Evolutionary conservation across 2,888 invertebrate genomes (phyloP).

Genomic region (Plebejus melissa): DNA sequence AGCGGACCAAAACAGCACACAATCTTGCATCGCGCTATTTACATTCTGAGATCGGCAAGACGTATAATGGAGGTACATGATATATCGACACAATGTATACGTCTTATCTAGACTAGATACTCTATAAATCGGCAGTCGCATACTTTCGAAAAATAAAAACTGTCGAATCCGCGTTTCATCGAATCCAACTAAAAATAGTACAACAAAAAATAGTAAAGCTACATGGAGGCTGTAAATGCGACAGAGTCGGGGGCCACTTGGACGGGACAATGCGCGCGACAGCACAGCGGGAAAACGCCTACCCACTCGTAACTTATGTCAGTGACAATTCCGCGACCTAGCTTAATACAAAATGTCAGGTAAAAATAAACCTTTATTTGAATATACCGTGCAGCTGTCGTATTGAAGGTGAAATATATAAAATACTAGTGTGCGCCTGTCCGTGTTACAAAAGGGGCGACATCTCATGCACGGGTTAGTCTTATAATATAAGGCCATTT

Average conservation of each 20-base stretch:
- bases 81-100: no score
- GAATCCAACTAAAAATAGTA: neutral
- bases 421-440: no score
- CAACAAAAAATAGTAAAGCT: constrained; percentile 47
- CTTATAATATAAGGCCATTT: no score
- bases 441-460: no score
- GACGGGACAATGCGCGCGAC: constrained; percentile 39
- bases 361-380: constrained; percentile 7
- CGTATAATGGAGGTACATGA: no score
- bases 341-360: constrained; percentile 22
- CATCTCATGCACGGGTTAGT: no score
- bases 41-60: no score
- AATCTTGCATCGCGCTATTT: no score
- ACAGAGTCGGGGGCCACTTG: constrained; percentile 28
- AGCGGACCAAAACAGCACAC: no score
- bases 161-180: no score
- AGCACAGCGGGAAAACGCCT: constrained; percentile 42
- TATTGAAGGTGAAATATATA: neutral
- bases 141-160: neutral
- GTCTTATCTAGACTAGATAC: no score
- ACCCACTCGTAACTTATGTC: constrained; percentile 27
- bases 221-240: constrained; percentile 36
- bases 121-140: neutral
- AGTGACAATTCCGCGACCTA: constrained; percentile 25
- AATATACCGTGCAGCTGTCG: neutral